Percentiles rank a stretch among this genome's conserved stretches.
These are phyloP conservation scores for Galerucella pusilla DNA, from an alignment of 2,888 invertebrate species.

Conservation along the genomic window DNA sequence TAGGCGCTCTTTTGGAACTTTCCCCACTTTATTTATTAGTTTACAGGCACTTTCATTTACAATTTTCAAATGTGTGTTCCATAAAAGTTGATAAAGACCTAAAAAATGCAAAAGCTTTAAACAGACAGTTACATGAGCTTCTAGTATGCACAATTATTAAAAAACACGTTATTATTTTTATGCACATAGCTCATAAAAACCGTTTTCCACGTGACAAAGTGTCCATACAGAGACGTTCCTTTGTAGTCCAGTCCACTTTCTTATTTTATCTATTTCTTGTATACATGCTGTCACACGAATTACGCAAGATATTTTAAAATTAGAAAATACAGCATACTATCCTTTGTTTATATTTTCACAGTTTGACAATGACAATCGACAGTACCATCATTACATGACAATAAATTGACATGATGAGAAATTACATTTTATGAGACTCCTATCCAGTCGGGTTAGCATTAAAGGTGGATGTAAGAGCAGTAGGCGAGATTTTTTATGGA, in stretches of 20 bases:
- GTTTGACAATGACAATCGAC: neutral
- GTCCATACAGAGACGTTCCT: no score
- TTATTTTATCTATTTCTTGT: slow-evolving; percentile 66
- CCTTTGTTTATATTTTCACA: slow-evolving; percentile 3
- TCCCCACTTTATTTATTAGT: slow-evolving; percentile 83
- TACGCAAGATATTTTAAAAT: slow-evolving; percentile 70
- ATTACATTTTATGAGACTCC: neutral
- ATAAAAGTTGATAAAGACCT: slow-evolving; percentile 80
- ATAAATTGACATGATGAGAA: neutral
- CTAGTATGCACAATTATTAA: no score
- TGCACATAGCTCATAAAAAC: no score
- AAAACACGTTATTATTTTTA: no score
- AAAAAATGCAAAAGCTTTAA: slow-evolving; percentile 9
- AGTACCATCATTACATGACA: neutral
- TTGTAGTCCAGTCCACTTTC: slow-evolving; percentile 58
- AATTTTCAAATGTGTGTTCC: slow-evolving; percentile 89
- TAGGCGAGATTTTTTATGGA: no score
- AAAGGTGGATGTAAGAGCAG: no score
- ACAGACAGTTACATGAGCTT: neutral
- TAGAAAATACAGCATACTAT: slow-evolving; percentile 9
- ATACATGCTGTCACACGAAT: slow-evolving; percentile 68
- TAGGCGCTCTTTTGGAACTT: slow-evolving; percentile 85
- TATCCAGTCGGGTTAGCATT: no score
- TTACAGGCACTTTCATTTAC: slow-evolving; percentile 80
- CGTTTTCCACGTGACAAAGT: no score